Percentiles rank a stretch among this genome's conserved stretches.
phyloP scores from a whole-genome alignment of 2,113 vertebrate genomes.

The Arenaria interpres region DNA sequence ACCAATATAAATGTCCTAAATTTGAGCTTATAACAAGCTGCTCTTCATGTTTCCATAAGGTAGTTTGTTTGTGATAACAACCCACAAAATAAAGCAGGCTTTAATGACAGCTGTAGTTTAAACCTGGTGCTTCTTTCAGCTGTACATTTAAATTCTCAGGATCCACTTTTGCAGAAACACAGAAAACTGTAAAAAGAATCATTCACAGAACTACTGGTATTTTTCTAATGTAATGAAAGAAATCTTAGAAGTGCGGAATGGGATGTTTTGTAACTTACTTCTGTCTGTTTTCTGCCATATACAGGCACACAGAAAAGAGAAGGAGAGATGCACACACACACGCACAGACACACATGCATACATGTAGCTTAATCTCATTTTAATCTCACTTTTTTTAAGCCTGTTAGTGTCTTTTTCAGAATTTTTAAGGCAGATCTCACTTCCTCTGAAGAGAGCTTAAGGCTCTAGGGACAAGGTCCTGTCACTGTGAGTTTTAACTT shows the following conservation, averaged over 20 bases:
- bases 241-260: not conserved
- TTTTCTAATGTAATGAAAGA: not conserved
- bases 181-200: not conserved
- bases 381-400: not conserved
- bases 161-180: not conserved
- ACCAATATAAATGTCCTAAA: not conserved
- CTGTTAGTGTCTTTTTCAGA: not conserved
- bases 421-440: not conserved
- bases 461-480: not conserved
- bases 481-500: not conserved
- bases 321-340: not conserved
- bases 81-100: not conserved
- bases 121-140: not conserved
- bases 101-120: not conserved
- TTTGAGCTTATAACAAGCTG: not conserved
- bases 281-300: not conserved
- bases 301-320: not conserved
- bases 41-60: not conserved
- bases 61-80: not conserved
- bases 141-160: not conserved
- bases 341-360: rapidly evolving
- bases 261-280: not conserved
- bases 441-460: not conserved
- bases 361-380: not conserved
- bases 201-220: not conserved